Evolutionary conservation across 2,888 invertebrate genomes (phyloP).

Genomic region (Diplazon laetatorius): DNA sequence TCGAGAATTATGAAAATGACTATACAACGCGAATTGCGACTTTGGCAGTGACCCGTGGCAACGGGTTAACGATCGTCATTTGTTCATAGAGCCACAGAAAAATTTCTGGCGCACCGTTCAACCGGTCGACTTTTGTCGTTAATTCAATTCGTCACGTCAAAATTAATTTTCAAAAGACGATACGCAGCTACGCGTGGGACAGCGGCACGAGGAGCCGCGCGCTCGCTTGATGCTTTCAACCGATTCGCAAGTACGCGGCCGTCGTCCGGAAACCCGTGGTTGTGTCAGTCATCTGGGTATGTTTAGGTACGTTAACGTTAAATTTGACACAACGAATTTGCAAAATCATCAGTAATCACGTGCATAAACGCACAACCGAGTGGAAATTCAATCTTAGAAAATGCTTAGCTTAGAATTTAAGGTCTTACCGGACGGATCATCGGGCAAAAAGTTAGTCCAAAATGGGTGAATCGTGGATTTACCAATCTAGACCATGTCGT

Average conservation of each 20-base stretch:
- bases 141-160: constrained; percentile 64
- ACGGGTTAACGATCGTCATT: constrained; percentile 48
- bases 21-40: constrained; percentile 27
- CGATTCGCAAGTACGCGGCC: constrained; percentile 51
- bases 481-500: too few relatives aligned
- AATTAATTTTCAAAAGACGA: constrained; percentile 58
- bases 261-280: constrained; percentile 54
- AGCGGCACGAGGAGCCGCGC: constrained; percentile 64
- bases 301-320: constrained; percentile 55
- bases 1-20: not conserved
- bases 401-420: too few relatives aligned
- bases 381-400: too few relatives aligned
- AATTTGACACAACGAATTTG: not conserved
- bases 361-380: too few relatives aligned
- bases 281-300: constrained; percentile 59
- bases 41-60: constrained; percentile 50
- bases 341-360: too few relatives aligned
- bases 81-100: constrained; percentile 52
- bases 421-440: too few relatives aligned
- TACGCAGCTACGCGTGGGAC: constrained; percentile 53
- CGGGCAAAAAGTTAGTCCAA: too few relatives aligned
- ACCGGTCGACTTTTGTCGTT: constrained; percentile 62
- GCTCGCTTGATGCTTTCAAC: constrained; percentile 61
- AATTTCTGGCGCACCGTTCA: constrained; percentile 62
- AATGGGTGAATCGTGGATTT: too few relatives aligned